These are phyloP conservation scores for Fragum sueziense DNA, from an alignment of 2,888 invertebrate genomes.

Conservation along the genomic window DNA sequence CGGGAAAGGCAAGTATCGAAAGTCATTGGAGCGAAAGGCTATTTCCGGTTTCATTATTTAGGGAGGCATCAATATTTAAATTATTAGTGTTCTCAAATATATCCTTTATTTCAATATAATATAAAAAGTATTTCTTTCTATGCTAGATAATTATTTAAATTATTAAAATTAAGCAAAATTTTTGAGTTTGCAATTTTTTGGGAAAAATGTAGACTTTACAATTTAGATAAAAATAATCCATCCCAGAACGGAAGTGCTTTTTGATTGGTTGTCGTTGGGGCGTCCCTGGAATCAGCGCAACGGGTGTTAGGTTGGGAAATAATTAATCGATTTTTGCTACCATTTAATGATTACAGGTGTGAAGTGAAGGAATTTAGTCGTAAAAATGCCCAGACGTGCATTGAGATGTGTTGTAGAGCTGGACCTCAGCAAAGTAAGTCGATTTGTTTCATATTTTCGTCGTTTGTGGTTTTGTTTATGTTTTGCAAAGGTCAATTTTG, in stretches of 20 bases:
- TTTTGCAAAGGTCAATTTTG: background rate
- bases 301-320: conserved; percentile 23
- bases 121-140: too few species aligned
- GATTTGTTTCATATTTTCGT: background rate
- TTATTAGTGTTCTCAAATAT: too few species aligned
- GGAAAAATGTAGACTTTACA: too few species aligned
- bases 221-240: background rate
- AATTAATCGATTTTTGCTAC: background rate
- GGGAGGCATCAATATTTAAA: too few species aligned
- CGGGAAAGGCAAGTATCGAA: too few species aligned
- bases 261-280: conserved; percentile 53
- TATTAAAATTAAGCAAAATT: too few species aligned
- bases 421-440: conserved; percentile 71
- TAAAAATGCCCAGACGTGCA: conserved; percentile 74
- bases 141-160: too few species aligned
- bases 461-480: conserved; percentile 1
- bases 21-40: background rate
- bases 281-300: conserved; percentile 62
- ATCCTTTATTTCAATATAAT: too few species aligned
- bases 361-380: background rate
- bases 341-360: background rate
- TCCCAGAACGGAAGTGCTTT: conserved; percentile 19
- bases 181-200: too few species aligned
- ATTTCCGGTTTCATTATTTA: background rate
- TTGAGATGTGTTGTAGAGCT: conserved; percentile 75